Evolutionary conservation across 2,113 vertebrate genomes (phyloP), one percentile per base, ranked within the genome.

Genomic region (Anolis carolinensis): DNA sequence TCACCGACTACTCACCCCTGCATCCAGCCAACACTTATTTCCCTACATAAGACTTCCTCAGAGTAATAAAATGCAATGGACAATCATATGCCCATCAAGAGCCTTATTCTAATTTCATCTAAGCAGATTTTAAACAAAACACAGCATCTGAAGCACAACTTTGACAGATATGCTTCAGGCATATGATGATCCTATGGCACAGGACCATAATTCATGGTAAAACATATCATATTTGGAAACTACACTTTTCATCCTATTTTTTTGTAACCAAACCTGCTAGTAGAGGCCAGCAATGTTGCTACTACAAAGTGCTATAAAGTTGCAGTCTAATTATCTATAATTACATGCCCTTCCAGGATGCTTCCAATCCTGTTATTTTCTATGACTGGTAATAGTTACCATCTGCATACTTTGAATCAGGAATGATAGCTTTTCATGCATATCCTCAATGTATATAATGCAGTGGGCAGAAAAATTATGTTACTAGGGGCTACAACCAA

Each of bases 131-230:
- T 32, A n/a, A 83, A 62, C 44, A 68, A 52, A 32, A 52, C 4
- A 23, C 14, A 52, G 23, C n/a, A 77, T 11, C 32, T 8, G 6
- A 20, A 30, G 10, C 44, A 32, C 6, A 21, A 55, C 16, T 39
- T 73, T 59, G 18, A 8, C 32, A 63, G 36, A 55, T 82, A 71
- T 34, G 39, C 39, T 34, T 7, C n/a, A 52, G 36, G 27, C 21
- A 27, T 25, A 39, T 36, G 77, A 79, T 34, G 77, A 44, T 65
- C 34, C 44, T 23, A 21, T 48, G 62, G 79, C 23, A 16, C 2
- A 1, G 30, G 0, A 21, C 32, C 0, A 1, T 8, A 30, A 1
- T 3, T 27, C 67, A 59, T 0, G 8, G 0, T 0, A 0, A 16
- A 55, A 44, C 39, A 20, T 30, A 36, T 0, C 0, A 59, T 5